phyloP scores from a whole-genome alignment of 2,888 invertebrate species.

The Melieria crassipennis region DNA sequence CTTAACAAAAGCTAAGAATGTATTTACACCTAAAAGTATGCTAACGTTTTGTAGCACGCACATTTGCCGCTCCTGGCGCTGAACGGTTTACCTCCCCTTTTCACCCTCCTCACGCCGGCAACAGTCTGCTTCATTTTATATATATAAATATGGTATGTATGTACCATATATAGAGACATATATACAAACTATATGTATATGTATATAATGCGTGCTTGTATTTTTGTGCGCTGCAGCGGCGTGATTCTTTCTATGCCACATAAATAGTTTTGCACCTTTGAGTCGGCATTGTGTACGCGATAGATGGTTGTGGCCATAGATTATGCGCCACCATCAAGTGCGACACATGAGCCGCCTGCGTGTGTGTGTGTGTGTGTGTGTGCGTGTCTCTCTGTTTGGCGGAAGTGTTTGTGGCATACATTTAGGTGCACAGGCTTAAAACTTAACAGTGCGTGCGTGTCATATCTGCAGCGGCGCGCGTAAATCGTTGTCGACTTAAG shows the following conservation, averaged over 20 bases:
- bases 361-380: constrained; percentile 15
- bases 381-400: not conserved
- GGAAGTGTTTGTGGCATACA: constrained; percentile 40
- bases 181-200: not conserved
- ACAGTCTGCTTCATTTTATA: not conserved
- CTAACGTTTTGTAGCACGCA: constrained; percentile 61
- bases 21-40: constrained; percentile 58
- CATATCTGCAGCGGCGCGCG: constrained; percentile 41
- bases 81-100: not conserved
- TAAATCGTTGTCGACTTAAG: constrained; percentile 36
- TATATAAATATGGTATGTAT: not conserved
- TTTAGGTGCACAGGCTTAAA: constrained; percentile 33
- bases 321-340: too few relatives aligned
- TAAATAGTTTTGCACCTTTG: constrained; percentile 16
- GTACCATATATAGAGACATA: not conserved
- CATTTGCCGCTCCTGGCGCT: constrained; percentile 39
- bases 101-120: not conserved
- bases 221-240: not conserved
- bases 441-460: constrained; percentile 41
- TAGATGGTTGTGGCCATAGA: too few relatives aligned
- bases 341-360: too few relatives aligned
- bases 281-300: too few relatives aligned
- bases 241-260: not conserved
- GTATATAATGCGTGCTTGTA: too few relatives aligned
- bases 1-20: constrained; percentile 45